These are phyloP conservation scores for Limonius californicus DNA, from an alignment of 1,140 invertebrate genomes.

Conservation along the genomic window DNA sequence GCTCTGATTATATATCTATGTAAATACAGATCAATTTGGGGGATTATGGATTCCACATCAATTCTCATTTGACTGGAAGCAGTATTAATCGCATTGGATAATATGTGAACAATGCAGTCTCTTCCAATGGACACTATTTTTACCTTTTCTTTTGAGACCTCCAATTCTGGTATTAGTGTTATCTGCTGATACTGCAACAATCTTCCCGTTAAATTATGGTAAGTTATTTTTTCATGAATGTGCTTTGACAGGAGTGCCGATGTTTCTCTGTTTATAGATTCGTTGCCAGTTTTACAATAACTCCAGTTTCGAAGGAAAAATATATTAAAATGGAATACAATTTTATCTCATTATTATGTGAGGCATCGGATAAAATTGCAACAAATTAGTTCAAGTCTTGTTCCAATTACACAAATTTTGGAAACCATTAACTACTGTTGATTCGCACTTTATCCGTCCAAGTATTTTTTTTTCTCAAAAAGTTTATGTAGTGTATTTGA, in stretches of 20 bases:
- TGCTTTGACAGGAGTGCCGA: not conserved
- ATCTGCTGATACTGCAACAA: not conserved
- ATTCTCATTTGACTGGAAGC: not conserved
- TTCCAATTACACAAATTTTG: constrained; percentile 1
- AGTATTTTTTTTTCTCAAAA: not conserved
- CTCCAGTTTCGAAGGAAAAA: not conserved
- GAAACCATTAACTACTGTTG: not conserved
- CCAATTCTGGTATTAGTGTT: not conserved
- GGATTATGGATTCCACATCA: constrained; percentile 7
- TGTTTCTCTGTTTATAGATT: not conserved
- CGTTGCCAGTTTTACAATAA: not conserved
- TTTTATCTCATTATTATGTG: not conserved
- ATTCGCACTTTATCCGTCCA: not conserved
- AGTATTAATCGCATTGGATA: constrained; percentile 7
- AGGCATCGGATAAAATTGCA: constrained; percentile 2
- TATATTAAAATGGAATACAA: not conserved
- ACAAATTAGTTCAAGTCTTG: not conserved
- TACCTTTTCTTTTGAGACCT: constrained; percentile 1
- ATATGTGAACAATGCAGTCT: not conserved
- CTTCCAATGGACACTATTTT: constrained; percentile 2
- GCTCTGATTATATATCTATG: not conserved
- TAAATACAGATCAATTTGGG: not conserved
- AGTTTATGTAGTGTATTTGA: not conserved
- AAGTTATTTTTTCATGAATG: not conserved
- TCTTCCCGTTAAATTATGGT: not conserved